phyloP scores from a whole-genome alignment of 64 coral and sea anemone genomes.

The Platygyra sinensis region DNA sequence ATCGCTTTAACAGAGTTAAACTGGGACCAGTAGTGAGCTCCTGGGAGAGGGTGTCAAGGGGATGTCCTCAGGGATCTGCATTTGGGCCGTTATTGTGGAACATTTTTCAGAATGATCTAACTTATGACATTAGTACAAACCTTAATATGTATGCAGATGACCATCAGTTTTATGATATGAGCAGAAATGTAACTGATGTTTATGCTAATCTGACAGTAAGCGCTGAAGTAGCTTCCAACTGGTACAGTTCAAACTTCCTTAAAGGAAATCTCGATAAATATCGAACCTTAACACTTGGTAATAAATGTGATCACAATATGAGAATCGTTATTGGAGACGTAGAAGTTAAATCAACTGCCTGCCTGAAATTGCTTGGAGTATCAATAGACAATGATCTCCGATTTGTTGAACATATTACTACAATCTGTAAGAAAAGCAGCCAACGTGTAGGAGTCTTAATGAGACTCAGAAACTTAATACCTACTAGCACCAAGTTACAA shows the following conservation, averaged over 20 bases:
- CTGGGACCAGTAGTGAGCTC: no score
- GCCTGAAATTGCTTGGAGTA: conserved; percentile 23
- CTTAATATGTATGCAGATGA: conserved; percentile 12
- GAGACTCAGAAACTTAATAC: conserved; percentile 42
- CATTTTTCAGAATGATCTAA: no score
- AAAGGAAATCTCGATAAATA: conserved; percentile 2
- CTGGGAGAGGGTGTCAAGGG: no score
- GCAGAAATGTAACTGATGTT: neutral
- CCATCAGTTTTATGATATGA: conserved; percentile 23
- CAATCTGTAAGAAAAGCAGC: conserved; percentile 5
- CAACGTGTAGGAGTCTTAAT: conserved; percentile 29
- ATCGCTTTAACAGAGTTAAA: no score
- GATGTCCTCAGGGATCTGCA: no score
- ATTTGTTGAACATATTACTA: conserved; percentile 16
- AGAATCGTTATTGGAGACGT: neutral
- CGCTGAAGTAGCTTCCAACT: no score
- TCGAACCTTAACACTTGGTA: neutral
- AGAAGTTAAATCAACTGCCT: neutral
- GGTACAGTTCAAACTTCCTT: neutral
- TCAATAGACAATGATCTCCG: neutral
- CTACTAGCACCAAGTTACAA: conserved; percentile 45
- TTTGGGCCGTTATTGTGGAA: no score
- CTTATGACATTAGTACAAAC: neutral
- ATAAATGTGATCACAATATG: neutral
- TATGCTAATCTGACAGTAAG: no score